Base-by-base conservation (phyloP, 2,888 invertebrate species). In the Ceriagrion tenellum region DNA sequence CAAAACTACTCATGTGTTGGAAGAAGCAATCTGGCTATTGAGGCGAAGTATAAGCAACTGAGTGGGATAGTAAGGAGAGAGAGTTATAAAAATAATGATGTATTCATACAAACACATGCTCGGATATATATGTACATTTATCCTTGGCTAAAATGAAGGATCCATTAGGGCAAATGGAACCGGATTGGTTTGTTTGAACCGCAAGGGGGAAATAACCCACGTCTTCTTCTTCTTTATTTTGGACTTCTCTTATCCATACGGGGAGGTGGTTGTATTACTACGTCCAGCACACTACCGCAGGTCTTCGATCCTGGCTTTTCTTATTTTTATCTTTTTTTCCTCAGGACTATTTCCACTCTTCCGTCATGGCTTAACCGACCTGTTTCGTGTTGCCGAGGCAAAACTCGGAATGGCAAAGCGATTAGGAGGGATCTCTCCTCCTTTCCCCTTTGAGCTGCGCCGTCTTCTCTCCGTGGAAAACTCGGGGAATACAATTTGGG, bases 141-240 rank as follows among this genome's bases (percentile, higher is more conserved):
- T 47, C 47, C 69, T 69, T 12, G 20, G 10, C 47, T 3, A 81
- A 81, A 26, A 35, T 18, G 81, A 8, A 35, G 30, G 81, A 26
- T 81, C 81, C 81, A 35, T 35, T 35, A 81, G 35, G 35, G 81
- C 81, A 81, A 81, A 81, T 81, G 81, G 81, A 13, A 81, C 81
- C 16, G 81, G 81, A 81, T 81, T 35, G 81, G 81, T 30, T 81
- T 35, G 12, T 81, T 35, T 35, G 35, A 81, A 81, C 30, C 81
- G 16, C 12, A 35, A 3, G 30, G 81, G 35, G 69, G 69, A 35
- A 81, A 81, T 81, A 35, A 35, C 35, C 30, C n/a, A 6, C 81
- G 10, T 81, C 81, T 47, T 47, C 47, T 47, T 47, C 35, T 4
- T 4, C 81, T 81, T 81, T 13, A 35, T 35, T 13, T 8, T 69